Base-by-base conservation (phyloP, 2,888 invertebrate genomes). In the Prosapia bicincta region DNA sequence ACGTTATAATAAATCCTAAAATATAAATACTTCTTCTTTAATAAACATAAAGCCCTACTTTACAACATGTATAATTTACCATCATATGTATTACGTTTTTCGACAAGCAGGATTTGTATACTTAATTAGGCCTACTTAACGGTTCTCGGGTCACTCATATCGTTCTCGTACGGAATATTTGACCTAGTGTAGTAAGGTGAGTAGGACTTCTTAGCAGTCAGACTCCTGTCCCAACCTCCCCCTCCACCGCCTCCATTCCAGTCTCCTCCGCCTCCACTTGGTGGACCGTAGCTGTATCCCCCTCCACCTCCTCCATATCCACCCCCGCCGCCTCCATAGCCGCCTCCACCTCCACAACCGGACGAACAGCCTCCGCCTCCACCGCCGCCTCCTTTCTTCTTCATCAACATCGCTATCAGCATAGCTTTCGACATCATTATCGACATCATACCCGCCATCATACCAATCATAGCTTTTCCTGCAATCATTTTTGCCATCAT, bases 371-470 rank as follows among this genome's bases (percentile, higher is more conserved):
- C 74, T 20, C 66, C 66, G 13, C 72, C 28, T 15, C 32, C 24
- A 23, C 72, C 28, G 1, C 72, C 66, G 1, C 72, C 72, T 7
- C 69, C 68, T 26, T 28, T 28, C 24, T 28, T 65, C n/a, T 69
- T 69, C 73, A 74, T 70, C 30, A 75, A 30, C 66, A 66, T 66
- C 65, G 65, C 67, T 23, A 77, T 70, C 68, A 76, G n/a, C 77
- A 77, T 71, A 54, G 71, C 70, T 54, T 72, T 73, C 25, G 74
- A 71, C 68, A 77, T 54, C 23, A 71, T 70, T 5, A 77, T 71
- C 0, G 74, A 71, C 54, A 77, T 70, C 54, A 72, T 74, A 15
- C 75, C 75, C n/a, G 75, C 69, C 32, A 77, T 54, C 28, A 75
- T 70, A 3, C 73, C 77, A 67, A 74, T 68, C 43, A 75, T 73